A percentile compares a stretch with the other conserved stretches of the same genome.
Evolutionary conservation across 2,888 invertebrate genomes (phyloP).

Genomic region (Hypsopygia costalis): DNA sequence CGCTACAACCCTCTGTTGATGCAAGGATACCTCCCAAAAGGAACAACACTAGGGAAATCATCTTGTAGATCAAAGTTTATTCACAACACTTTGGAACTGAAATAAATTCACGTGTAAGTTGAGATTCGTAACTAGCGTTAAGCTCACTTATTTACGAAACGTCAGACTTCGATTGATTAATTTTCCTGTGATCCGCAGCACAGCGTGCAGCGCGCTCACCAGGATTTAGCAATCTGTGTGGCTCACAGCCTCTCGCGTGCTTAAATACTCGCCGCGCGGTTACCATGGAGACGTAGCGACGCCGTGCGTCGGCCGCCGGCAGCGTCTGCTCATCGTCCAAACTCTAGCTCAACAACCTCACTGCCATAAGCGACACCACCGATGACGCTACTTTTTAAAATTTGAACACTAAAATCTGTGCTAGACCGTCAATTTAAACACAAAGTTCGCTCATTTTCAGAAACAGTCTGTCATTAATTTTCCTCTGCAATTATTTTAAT

Average conservation of each 20-base stretch:
- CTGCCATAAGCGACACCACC: conserved; percentile 19
- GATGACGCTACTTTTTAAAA: neutral
- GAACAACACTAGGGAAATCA: conserved; percentile 78
- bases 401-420: neutral
- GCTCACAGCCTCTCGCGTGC: conserved; percentile 38
- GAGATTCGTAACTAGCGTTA: conserved; percentile 76
- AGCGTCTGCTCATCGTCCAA: conserved; percentile 34
- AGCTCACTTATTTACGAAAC: conserved; percentile 76
- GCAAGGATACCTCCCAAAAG: conserved; percentile 67
- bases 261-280: conserved; percentile 60
- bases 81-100: conserved; percentile 70
- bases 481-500: conserved; percentile 15
- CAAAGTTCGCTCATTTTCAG: conserved; percentile 15
- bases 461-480: neutral
- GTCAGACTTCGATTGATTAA: conserved; percentile 50
- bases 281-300: conserved; percentile 69
- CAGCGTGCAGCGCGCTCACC: conserved; percentile 75
- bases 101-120: conserved; percentile 56
- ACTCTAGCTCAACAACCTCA: conserved; percentile 17
- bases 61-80: conserved; percentile 54
- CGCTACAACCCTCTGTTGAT: conserved; percentile 69
- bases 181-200: conserved; percentile 73
- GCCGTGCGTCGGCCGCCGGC: conserved; percentile 44
- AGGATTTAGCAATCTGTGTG: conserved; percentile 64
- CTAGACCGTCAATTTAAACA: conserved; percentile 9